A percentile compares a stretch with the other conserved stretches of the same genome.
These are phyloP conservation scores for Recurvirostra avosetta DNA, from an alignment of 2,113 vertebrate genomes.

Conservation along the genomic window DNA sequence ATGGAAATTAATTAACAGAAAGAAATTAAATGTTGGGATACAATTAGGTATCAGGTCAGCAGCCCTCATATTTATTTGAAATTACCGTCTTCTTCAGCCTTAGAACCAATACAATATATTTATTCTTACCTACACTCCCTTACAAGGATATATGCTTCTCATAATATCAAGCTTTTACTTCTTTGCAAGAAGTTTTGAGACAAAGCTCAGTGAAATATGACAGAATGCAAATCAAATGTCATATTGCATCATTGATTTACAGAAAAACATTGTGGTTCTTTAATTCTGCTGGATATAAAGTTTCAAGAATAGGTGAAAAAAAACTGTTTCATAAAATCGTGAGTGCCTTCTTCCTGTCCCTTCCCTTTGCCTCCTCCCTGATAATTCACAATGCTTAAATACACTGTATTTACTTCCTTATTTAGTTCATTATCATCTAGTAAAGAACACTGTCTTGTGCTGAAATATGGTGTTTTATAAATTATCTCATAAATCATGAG, in stretches of 20 bases:
- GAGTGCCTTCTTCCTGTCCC: background rate
- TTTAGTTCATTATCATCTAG: background rate
- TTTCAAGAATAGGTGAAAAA: background rate
- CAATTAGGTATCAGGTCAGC: background rate
- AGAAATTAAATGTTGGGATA: constrained; percentile 35
- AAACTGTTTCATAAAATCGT: background rate
- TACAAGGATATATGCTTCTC: background rate
- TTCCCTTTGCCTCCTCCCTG: background rate
- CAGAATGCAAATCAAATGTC: background rate
- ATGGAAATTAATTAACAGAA: constrained; percentile 38
- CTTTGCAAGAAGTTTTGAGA: constrained; percentile 8
- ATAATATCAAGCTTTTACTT: background rate
- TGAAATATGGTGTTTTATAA: constrained; percentile 9
- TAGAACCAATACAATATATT: background rate
- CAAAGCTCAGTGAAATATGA: background rate
- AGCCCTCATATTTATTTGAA: constrained; percentile 46
- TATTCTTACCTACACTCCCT: background rate
- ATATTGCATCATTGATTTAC: background rate
- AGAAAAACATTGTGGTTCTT: background rate
- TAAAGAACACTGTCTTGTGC: background rate
- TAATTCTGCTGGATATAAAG: background rate
- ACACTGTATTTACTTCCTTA: background rate
- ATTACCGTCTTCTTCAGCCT: background rate
- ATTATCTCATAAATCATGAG: background rate
- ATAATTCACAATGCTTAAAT: background rate